These are phyloP conservation scores for Calyptommatus sinebrachiatus DNA, from an alignment of 2,113 vertebrate species.

Conservation along the genomic window DNA sequence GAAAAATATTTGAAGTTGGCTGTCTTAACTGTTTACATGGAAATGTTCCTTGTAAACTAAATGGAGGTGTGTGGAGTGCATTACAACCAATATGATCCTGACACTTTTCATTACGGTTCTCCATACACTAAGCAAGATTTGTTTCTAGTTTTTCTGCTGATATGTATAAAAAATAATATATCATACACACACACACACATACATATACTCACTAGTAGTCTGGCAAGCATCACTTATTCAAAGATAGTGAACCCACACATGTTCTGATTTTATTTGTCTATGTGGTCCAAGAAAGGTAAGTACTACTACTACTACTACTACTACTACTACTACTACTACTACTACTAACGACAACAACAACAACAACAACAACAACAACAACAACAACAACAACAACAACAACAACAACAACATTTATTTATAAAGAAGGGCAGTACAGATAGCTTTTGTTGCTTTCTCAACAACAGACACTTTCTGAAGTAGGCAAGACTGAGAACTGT, in stretches of 20 bases:
- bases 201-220: too few species aligned
- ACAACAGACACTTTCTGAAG: too few species aligned
- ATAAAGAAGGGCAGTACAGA: too few species aligned
- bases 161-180: conserved; percentile 39
- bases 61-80: conserved; percentile 38
- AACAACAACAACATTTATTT: neutral
- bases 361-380: too few species aligned
- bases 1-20: conserved; percentile 80
- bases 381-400: neutral
- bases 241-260: conserved; percentile 27
- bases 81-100: conserved; percentile 33
- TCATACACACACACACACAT: too few species aligned
- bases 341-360: too few species aligned
- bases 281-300: neutral
- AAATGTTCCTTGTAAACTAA: conserved; percentile 48
- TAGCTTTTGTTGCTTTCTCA: too few species aligned
- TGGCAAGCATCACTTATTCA: conserved; percentile 16
- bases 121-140: conserved; percentile 33
- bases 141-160: conserved; percentile 21
- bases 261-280: conserved; percentile 15
- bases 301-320: too few species aligned
- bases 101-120: conserved; percentile 15
- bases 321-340: too few species aligned
- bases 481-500: too few species aligned
- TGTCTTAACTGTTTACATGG: conserved; percentile 66